phyloP scores from a whole-genome alignment of 2,797 vertebrate species.

The Mus spretus region DNA sequence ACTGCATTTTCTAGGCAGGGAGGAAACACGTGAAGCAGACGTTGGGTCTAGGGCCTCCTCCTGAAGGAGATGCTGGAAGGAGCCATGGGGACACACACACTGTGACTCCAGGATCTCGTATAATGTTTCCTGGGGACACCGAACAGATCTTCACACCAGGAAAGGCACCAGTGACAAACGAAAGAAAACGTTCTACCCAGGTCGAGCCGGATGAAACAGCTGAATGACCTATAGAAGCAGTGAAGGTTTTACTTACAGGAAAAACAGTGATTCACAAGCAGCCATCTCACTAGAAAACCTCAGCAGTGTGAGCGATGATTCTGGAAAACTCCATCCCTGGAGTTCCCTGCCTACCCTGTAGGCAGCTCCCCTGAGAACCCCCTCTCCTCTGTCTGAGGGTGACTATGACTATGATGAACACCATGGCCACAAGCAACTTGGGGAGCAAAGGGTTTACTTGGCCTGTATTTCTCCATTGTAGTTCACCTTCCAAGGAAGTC shows the following conservation, averaged over 20 bases:
- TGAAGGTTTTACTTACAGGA: no score
- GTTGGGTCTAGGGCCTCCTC: neutral
- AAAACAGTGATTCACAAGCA: neutral
- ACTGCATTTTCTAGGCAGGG: neutral
- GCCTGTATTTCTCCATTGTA: neutral
- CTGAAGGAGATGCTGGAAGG: neutral
- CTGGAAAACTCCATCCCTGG: neutral
- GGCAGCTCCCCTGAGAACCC: neutral
- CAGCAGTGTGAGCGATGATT: neutral
- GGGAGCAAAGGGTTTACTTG: neutral
- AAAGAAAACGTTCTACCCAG: neutral
- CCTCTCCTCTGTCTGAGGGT: neutral
- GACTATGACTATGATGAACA: neutral
- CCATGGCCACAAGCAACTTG: neutral
- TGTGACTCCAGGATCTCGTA: neutral
- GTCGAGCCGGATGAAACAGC: neutral
- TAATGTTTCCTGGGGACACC: neutral
- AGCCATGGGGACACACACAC: neutral
- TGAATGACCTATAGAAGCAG: neutral
- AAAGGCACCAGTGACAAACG: neutral
- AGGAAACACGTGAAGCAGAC: accelerated
- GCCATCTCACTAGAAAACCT: neutral
- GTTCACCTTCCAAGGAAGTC: neutral
- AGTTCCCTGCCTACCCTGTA: neutral
- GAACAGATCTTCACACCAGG: neutral